Base-by-base conservation (phyloP, 1,140 invertebrate genomes). In the Drosophila bocki region DNA sequence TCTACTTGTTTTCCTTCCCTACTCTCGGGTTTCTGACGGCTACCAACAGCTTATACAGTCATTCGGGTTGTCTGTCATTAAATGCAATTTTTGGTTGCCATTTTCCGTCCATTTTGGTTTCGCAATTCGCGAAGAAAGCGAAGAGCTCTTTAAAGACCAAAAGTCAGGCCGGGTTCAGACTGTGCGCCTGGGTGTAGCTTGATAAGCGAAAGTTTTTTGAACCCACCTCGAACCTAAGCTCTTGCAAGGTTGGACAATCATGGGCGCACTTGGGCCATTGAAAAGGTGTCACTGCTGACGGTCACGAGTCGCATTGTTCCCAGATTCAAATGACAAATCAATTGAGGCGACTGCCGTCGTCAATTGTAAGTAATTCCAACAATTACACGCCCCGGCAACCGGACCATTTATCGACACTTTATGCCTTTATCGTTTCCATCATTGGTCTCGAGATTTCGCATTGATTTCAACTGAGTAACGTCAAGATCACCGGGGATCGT, bases 161-260 rank as follows among this genome's bases (percentile, higher is more conserved):
- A 65, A 65, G 78, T 65, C 58, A 62, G 75, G 75, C 74, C 54
- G 29, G 63, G 65, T 80, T 88, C 68, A 57, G 17, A 59, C 77
- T 59, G n/a, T 53, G 39, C 50, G 74, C 67, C 68, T 75, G 67
- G 26, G 39, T 47, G 68, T 50, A 63, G 72, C 80, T 68, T 80
- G 86, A 91, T 82, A 85, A 91, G 82, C 68, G 82, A 90, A 90
- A 90, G 86, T 91, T 85, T 85, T 60, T 82, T 91, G 85, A 90
- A 91, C 85, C 51, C 68, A 58, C 39, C 61, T 54, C 57, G 32
- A 33, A 50, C 45, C 57, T 62, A 78, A 78, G 69, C 75, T 56
- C 37, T 19, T 19, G 51, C 85, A 84, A 90, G 84, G 85, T 62
- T 78, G 72, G 67, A 56, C 68, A 71, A 83, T 81, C 64, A 59